Evolutionary conservation across 2,113 vertebrate species (phyloP).

Genomic region (Melanerpes aurifrons): DNA sequence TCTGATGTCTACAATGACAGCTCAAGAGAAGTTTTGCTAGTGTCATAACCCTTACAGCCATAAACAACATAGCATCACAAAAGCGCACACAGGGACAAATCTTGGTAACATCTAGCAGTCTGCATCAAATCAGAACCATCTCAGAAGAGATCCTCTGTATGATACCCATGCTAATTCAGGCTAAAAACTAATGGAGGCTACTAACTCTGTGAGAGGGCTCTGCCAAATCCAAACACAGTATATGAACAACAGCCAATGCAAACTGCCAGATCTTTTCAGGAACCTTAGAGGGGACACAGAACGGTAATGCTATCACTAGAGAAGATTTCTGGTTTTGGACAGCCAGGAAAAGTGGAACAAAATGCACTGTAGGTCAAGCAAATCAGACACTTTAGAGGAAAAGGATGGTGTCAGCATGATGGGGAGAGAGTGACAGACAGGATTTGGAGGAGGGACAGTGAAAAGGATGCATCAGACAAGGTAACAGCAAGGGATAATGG

Average conservation of each 20-base stretch:
- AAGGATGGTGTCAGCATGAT: neutral
- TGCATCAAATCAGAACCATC: constrained; percentile 28
- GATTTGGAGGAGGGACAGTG: neutral
- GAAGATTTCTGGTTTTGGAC: neutral
- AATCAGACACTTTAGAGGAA: neutral
- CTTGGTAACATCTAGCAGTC: neutral
- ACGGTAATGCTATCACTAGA: neutral
- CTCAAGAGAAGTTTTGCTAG: neutral
- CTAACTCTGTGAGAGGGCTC: neutral
- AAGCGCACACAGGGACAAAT: too few relatives aligned
- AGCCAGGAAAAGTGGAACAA: neutral
- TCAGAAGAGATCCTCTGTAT: constrained; percentile 14
- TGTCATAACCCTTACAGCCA: neutral
- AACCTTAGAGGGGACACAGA: neutral
- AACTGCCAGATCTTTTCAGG: constrained; percentile 35
- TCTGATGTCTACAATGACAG: neutral
- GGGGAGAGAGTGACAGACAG: neutral
- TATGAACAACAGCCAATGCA: constrained; percentile 7
- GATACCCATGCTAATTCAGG: neutral
- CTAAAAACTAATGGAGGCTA: constrained; percentile 29
- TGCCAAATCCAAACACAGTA: constrained; percentile 28
- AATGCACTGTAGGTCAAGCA: neutral
- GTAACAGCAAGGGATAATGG: neutral
- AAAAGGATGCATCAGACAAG: neutral
- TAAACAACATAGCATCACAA: neutral